Percentiles rank a stretch among this genome's conserved stretches.
phyloP scores from a whole-genome alignment of 1,140 invertebrate genomes.

The Forficula auricularia region DNA sequence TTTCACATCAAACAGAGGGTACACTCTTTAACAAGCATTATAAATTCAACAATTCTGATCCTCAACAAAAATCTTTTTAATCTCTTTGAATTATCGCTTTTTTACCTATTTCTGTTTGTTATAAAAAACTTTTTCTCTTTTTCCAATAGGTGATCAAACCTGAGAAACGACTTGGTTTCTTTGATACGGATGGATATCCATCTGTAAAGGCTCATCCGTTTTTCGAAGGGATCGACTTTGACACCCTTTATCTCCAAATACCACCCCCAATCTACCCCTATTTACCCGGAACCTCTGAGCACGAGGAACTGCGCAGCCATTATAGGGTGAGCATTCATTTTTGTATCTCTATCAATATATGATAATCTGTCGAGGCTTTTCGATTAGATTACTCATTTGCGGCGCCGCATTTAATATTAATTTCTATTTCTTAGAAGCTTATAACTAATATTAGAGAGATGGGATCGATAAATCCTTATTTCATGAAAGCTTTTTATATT shows the following conservation, averaged over 20 bases:
- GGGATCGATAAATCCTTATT: neutral
- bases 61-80: too few relatives aligned
- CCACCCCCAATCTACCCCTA: slow-evolving; percentile 75
- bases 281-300: slow-evolving; percentile 54
- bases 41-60: too few relatives aligned
- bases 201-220: slow-evolving; percentile 73
- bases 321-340: slow-evolving; percentile 18
- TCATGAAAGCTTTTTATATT: too few relatives aligned
- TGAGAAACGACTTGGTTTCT: slow-evolving; percentile 53
- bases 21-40: too few relatives aligned
- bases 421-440: slow-evolving; percentile 1
- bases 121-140: too few relatives aligned
- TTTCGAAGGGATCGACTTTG: slow-evolving; percentile 70
- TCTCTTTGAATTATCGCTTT: too few relatives aligned
- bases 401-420: neutral
- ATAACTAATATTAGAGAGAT: neutral
- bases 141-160: too few relatives aligned
- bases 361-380: too few relatives aligned
- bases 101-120: too few relatives aligned
- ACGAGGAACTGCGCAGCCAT: slow-evolving; percentile 42
- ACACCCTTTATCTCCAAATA: slow-evolving; percentile 52
- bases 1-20: too few relatives aligned
- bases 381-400: too few relatives aligned
- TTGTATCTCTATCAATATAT: too few relatives aligned
- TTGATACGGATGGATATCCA: slow-evolving; percentile 48